These are phyloP conservation scores for Umimayanthus kanabou DNA, from an alignment of 92 coral and sea anemone species.

Conservation along the genomic window DNA sequence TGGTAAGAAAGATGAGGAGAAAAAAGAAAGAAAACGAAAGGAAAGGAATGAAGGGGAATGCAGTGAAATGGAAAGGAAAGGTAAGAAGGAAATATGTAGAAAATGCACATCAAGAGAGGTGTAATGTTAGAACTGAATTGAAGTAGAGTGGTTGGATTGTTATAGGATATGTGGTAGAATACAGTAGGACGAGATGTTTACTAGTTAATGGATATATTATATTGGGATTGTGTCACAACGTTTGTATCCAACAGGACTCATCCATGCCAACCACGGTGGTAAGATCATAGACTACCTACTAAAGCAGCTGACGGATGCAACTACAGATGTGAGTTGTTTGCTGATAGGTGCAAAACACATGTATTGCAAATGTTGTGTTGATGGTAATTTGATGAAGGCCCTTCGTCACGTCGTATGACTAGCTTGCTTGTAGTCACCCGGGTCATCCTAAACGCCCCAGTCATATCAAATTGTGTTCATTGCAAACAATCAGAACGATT, in stretches of 20 bases:
- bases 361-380: too few relatives aligned
- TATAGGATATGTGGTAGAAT: too few relatives aligned
- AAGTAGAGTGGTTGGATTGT: not conserved
- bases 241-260: conserved; percentile 61
- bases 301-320: conserved; percentile 87
- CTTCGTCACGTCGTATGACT: too few relatives aligned
- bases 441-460: too few relatives aligned
- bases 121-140: too few relatives aligned
- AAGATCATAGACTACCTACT: conserved; percentile 89
- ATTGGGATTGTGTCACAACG: too few relatives aligned
- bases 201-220: not conserved
- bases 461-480: too few relatives aligned
- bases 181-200: not conserved
- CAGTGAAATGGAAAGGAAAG: not conserved
- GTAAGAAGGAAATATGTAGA: not conserved
- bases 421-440: too few relatives aligned
- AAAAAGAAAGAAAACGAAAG: not conserved
- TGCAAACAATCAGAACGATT: too few relatives aligned
- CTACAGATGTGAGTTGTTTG: conserved; percentile 85
- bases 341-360: not conserved
- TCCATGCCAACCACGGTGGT: conserved; percentile 97
- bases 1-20: not conserved
- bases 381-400: too few relatives aligned
- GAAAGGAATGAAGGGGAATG: too few relatives aligned
- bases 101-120: too few relatives aligned